Percentiles rank a stretch among this genome's conserved stretches.
Conservation (phyloP, 2,888 invertebrate species). For the Ormyrus rosae region DNA sequence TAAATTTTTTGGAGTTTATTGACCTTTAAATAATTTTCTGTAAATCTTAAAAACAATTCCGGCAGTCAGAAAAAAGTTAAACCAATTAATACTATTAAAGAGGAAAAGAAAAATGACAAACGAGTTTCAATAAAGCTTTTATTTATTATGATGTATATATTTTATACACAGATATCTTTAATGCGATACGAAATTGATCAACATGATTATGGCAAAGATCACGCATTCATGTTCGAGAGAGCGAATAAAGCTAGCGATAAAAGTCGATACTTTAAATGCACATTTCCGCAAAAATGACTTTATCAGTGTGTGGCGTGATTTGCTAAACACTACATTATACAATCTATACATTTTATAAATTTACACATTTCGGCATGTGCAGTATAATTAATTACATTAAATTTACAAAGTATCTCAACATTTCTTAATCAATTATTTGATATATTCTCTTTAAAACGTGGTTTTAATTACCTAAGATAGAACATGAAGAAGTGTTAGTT, state of each 20-base stretch:
- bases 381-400: conserved; percentile 10
- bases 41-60: no score
- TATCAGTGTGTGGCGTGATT: not conserved
- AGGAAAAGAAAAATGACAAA: not conserved
- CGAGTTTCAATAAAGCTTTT: not conserved
- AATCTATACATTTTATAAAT: conserved; percentile 33
- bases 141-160: conserved; percentile 36
- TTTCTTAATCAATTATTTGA: not conserved
- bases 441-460: not conserved
- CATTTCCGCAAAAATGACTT: conserved; percentile 12
- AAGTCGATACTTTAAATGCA: conserved; percentile 27
- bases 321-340: conserved; percentile 17
- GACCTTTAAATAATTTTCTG: no score
- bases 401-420: conserved; percentile 11
- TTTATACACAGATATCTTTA: conserved; percentile 26
- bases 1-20: no score
- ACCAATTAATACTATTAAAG: not conserved
- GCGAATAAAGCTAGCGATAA: conserved; percentile 7
- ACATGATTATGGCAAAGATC: not conserved
- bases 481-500: not conserved
- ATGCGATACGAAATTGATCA: conserved; percentile 15
- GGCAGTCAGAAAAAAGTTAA: no score
- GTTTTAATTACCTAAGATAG: conserved; percentile 4
- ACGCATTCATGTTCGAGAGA: conserved; percentile 4
- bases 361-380: conserved; percentile 1